phyloP scores from a whole-genome alignment of 2,888 invertebrate species.

The Ochlodes sylvanus region DNA sequence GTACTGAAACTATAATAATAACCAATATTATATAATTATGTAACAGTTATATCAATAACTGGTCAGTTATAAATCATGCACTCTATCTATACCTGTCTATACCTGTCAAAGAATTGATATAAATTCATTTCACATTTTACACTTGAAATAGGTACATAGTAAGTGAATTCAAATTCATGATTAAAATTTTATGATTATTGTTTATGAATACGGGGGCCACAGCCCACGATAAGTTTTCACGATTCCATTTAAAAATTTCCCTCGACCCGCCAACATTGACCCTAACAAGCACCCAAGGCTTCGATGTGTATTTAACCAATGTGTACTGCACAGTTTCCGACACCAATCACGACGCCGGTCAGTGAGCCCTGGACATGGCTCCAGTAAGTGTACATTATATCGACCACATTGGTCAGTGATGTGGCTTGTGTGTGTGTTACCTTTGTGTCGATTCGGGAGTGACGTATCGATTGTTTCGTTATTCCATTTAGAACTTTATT shows the following conservation, averaged over 20 bases:
- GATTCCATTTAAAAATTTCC: background rate
- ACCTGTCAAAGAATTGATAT: too few relatives aligned
- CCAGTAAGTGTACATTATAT: slow-evolving; percentile 88
- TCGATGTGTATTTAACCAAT: slow-evolving; percentile 51
- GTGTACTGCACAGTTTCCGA: slow-evolving; percentile 89
- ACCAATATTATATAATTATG: too few relatives aligned
- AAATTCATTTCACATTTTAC: too few relatives aligned
- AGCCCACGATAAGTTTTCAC: too few relatives aligned
- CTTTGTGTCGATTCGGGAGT: slow-evolving; percentile 3
- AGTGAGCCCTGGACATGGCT: slow-evolving; percentile 96
- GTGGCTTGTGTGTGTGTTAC: slow-evolving; percentile 15
- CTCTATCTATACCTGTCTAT: too few relatives aligned
- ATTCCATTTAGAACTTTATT: background rate
- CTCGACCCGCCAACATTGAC: slow-evolving; percentile 11
- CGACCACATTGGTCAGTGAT: background rate
- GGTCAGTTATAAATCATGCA: too few relatives aligned
- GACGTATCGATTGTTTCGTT: slow-evolving; percentile 6
- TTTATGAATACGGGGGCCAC: too few relatives aligned
- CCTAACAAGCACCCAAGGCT: slow-evolving; percentile 36
- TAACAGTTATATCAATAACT: too few relatives aligned
- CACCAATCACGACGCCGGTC: slow-evolving; percentile 95
- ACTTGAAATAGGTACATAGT: too few relatives aligned
- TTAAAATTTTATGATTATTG: too few relatives aligned
- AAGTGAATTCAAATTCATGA: too few relatives aligned
- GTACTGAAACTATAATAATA: too few relatives aligned